Base-by-base conservation (phyloP, 2,113 vertebrate genomes). In the Apteryx mantelli region DNA sequence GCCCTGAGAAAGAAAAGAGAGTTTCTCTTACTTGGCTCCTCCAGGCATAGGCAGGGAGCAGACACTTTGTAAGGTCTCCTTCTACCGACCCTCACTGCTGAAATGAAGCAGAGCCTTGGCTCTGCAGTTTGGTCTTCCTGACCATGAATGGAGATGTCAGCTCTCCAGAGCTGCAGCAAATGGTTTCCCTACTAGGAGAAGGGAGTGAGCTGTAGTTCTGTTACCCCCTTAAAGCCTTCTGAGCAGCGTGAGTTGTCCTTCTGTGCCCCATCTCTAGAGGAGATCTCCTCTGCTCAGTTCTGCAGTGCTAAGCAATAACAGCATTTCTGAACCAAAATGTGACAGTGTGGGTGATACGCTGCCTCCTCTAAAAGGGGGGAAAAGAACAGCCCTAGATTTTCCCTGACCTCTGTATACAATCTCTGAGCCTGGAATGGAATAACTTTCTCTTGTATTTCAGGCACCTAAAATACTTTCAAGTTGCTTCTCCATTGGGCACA, bases 41-140 rank as follows among this genome's bases (percentile, higher is more conserved):
- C 10, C 20, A 13, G 42, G 16, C 15, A 15, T 24, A 40, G 68
- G 17, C 3, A 0, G 1, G 56, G 8, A 83, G 13, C 2, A 2
- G 5, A 3, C 8, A 20, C 28, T 22, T 26, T 9, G 5, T 7
- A 34, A 44, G 71, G 13, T 34, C 21, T 25, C 8, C 34, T 55
- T n/a, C 32, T 8, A 28, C 66, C 85, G 13, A 32, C 20, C 38
- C 6, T 1, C 5, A 0, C 36, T 12, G 9, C 68, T 9, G 28
- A 9, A 56, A 7, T 1, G 11, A 64, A 48, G 60, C 75, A 55
- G 65, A 65, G 34, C 19, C n/a, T 30, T 11, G 53, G 7, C 32
- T 50, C 20, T 25, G 46, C 64, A 21, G 19, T 38, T 53, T 48
- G 63, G 8, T 30, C 7, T 42, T 11, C 44, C 48, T n/a, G 73